A percentile compares a stretch with the other conserved stretches of the same genome.
These are phyloP conservation scores for Micrastur ruficollis DNA, from an alignment of 2,797 vertebrate genomes.

Conservation along the genomic window DNA sequence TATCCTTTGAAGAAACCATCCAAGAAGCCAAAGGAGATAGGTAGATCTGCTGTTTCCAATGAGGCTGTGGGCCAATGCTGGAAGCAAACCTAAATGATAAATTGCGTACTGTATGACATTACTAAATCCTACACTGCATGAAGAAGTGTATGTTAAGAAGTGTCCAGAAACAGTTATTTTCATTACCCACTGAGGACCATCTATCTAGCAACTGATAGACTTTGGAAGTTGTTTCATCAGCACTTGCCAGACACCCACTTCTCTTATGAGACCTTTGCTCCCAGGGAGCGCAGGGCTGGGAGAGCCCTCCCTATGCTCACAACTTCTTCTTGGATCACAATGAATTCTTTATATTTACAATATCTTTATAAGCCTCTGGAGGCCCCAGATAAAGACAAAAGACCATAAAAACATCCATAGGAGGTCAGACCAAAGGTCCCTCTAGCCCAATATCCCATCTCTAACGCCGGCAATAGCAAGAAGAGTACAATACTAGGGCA, in stretches of 20 bases:
- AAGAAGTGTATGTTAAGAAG: neutral
- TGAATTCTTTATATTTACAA: slow-evolving; percentile 10
- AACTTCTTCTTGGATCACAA: slow-evolving; percentile 17
- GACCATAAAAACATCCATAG: neutral
- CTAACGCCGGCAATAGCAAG: neutral
- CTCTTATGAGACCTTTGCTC: slow-evolving; percentile 43
- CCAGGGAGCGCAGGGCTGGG: neutral
- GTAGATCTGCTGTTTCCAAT: neutral
- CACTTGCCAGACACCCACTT: slow-evolving; percentile 30
- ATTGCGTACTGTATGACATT: neutral
- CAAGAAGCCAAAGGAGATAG: neutral
- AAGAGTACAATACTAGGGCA: neutral
- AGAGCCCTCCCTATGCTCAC: neutral
- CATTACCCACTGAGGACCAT: neutral
- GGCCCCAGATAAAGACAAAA: slow-evolving; percentile 49
- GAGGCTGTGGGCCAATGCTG: neutral
- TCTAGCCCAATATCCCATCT: neutral
- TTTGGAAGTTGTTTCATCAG: slow-evolving; percentile 17
- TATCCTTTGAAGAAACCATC: neutral
- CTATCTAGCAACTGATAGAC: neutral
- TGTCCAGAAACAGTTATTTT: slow-evolving; percentile 14
- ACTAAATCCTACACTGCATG: neutral
- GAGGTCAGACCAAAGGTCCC: slow-evolving; percentile 39
- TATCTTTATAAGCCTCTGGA: slow-evolving; percentile 39
- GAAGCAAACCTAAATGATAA: neutral